Conservation (phyloP, 1,140 invertebrate species). For the Drosophila biarmipes region DNA sequence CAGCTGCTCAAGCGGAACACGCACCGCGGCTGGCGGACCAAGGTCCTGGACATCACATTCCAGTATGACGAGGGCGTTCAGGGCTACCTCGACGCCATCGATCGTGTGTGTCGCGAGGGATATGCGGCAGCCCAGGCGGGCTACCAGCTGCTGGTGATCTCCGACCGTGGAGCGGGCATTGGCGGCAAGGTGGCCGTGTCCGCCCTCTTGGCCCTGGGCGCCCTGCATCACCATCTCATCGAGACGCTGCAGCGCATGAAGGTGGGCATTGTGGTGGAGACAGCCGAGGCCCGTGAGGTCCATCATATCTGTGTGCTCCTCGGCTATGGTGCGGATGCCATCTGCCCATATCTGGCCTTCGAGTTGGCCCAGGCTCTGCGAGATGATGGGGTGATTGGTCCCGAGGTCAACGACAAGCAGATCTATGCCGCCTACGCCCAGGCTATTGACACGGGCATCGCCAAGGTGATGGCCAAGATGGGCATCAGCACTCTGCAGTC, state of each 20-base stretch:
- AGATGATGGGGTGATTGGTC: constrained; percentile 92
- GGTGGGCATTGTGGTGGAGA: constrained; percentile 96
- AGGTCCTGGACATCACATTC: constrained; percentile 96
- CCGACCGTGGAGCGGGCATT: constrained; percentile 91
- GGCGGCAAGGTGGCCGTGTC: constrained; percentile 90
- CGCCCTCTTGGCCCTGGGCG: constrained; percentile 94
- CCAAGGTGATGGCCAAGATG: constrained; percentile 99
- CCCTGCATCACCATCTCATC: constrained; percentile 98
- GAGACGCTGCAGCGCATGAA: constrained; percentile 98
- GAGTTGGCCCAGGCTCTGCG: constrained; percentile 94
- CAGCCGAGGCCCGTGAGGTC: constrained; percentile 97
- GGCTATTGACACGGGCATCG: constrained; percentile 91
- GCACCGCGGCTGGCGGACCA: constrained; percentile 96
- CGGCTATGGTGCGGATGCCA: constrained; percentile 98
- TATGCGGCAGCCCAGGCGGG: constrained; percentile 91
- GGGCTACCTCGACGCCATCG: constrained; percentile 92
- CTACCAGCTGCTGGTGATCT: constrained; percentile 95
- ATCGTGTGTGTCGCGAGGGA: constrained; percentile 93
- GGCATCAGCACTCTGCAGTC: constrained; percentile 99
- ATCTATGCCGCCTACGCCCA: constrained; percentile 89
- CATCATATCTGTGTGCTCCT: constrained; percentile 98
- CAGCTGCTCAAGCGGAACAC: constrained; percentile 93
- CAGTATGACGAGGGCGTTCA: constrained; percentile 88
- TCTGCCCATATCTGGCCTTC: constrained; percentile 98
- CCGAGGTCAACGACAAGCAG: constrained; percentile 91